Conservation (phyloP, 1,140 invertebrate genomes). For the Bombus pascuorum region DNA sequence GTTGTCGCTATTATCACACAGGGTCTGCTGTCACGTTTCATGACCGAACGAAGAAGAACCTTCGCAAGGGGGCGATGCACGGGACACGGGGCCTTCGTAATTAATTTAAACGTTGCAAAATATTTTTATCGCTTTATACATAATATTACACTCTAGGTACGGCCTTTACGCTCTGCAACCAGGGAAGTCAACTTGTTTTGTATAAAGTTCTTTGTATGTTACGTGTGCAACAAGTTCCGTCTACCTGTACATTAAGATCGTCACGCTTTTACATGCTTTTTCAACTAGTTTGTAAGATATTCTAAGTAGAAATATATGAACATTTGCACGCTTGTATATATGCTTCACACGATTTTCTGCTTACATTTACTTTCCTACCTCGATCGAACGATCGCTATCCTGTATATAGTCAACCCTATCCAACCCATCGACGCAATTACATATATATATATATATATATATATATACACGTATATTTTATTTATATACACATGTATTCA, state of each 20-base stretch:
- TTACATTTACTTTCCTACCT: neutral
- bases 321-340: constrained; percentile 48
- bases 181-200: neutral
- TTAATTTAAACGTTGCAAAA: constrained; percentile 23
- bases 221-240: neutral
- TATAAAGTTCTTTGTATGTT: neutral
- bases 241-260: neutral
- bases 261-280: constrained; percentile 26
- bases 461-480: too few relatives aligned
- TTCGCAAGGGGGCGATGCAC: neutral
- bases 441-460: too few relatives aligned
- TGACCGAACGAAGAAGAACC: neutral
- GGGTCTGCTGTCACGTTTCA: constrained; percentile 9
- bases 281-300: constrained; percentile 38
- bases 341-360: constrained; percentile 27
- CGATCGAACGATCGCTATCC: neutral
- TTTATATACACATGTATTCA: neutral
- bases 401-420: constrained; percentile 22
- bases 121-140: constrained; percentile 47
- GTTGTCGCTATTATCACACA: constrained; percentile 32
- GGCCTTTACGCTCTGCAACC: neutral
- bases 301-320: constrained; percentile 39
- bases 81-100: neutral
- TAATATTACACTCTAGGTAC: neutral
- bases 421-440: neutral